Evolutionary conservation across 2,797 vertebrate genomes (phyloP), one percentile per base, ranked within the genome.

Genomic region (Clarias platycephalus): DNA sequence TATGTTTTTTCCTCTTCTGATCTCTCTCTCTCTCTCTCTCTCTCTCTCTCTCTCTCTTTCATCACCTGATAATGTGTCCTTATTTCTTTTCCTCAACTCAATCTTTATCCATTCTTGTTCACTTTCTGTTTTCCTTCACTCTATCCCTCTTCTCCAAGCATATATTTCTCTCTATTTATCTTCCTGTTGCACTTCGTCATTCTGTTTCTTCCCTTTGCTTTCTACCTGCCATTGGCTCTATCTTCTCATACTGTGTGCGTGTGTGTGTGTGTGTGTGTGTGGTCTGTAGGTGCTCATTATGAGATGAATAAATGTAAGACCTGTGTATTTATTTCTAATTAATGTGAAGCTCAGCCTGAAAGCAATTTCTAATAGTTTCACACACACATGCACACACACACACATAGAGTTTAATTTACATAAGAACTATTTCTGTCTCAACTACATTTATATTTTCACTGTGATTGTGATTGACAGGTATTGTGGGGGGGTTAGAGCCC

Each of bases 381-480:
- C 70, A 72, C 68, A 49, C 37, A n/a, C 37, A 49, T 37, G 44
- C 70, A 72, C 70, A 49, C 49, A 55, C 67, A 67, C 66, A 67
- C 66, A 67, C 66, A 68, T 26, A 1, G 18, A 67, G 6, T 66
- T 1, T 5, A 66, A 66, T 66, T 66, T 15, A 66, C 63, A 31
- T 66, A 3, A 28, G 26, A 26, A 66, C 26, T 31, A 13, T n/a
- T 31, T 28, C 63, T 64, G 12, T 26, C n/a, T 15, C 4, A 28
- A 15, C 26, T 28, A 31, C 26, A 66, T 5, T 28, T 58, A 58
- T 16, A 58, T 58, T 3, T 66, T 64, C 4, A 64, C n/a, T 63
- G 60, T 37, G 4, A 1, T 44, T 63, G 60, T 37, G 4, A 1
- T 44, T 44, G 44, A 44, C 44, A 44, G 9, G 9, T 44, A 44